phyloP scores from a whole-genome alignment of 2,113 vertebrate genomes.

The Ictalurus punctatus region DNA sequence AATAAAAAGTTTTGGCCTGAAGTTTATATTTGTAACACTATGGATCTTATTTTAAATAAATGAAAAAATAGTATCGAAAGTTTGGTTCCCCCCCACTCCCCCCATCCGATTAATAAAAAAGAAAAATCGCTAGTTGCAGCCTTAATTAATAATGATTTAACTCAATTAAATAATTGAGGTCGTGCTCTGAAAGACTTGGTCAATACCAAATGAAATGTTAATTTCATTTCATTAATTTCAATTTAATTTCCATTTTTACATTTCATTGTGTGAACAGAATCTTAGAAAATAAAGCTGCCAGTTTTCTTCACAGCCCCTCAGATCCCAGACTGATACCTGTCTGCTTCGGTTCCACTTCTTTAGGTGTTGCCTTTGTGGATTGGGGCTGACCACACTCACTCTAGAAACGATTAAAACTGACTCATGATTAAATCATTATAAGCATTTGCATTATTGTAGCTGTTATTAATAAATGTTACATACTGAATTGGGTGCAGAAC shows the following conservation, averaged over 20 bases:
- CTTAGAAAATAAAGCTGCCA: conserved; percentile 30
- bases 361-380: conserved; percentile 58
- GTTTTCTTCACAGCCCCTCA: conserved; percentile 60
- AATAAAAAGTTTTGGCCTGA: too few relatives aligned
- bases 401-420: conserved; percentile 15
- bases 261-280: not conserved
- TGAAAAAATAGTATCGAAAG: too few relatives aligned
- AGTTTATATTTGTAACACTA: too few relatives aligned
- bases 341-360: conserved; percentile 72
- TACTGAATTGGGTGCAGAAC: not conserved
- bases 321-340: conserved; percentile 68
- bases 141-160: not conserved
- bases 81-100: too few relatives aligned
- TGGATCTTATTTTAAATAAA: too few relatives aligned
- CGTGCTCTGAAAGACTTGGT: not conserved
- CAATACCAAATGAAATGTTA: not conserved
- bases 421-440: not conserved
- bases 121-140: too few relatives aligned
- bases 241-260: conserved; percentile 29
- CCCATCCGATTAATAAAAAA: too few relatives aligned
- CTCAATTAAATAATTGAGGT: not conserved
- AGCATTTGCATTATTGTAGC: not conserved
- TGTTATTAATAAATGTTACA: not conserved
- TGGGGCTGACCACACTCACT: conserved; percentile 55
- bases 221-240: too few relatives aligned